Base-by-base conservation (phyloP, 2,797 vertebrate genomes). In the Gambusia yucatana region DNA sequence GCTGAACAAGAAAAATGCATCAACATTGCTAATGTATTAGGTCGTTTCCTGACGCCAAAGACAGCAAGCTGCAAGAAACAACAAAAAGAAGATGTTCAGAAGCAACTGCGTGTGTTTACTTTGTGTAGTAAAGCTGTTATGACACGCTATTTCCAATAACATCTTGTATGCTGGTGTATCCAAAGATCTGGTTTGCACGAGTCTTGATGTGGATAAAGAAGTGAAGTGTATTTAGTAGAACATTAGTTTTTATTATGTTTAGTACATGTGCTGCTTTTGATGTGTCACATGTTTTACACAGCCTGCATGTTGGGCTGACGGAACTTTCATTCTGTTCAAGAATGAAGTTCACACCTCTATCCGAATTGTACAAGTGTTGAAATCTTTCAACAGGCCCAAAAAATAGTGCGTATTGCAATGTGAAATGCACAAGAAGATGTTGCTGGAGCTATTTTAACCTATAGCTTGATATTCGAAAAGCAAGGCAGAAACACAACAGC, bases 21-120 rank as follows among this genome's bases (percentile, higher is more conserved):
- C 79, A 82, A 46, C 86, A 82, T 80, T 17, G 22, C 52, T 57
- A 72, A 84, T 17, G 39, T 3, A 52, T 70, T 4, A 75, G 65
- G 78, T 41, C 20, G 63, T 70, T 70, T 44, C 0, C 67, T 43
- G 41, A 44, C 0, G n/a, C 25, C 25, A 43, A 25, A n/a, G 13
- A 63, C 28, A 43, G 39, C 39, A 69, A 22, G 33, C 9, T 69
- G 22, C 39, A 69, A 69, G 39, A n/a, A 65, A 25, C 22, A 69
- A 39, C 36, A 69, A 69, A n/a, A 43, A 65, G 16, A 65, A 22
- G 33, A 36, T 16, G 22, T 65, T 36, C 17, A 39, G 8, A 39
- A 25, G 22, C 22, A 69, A 43, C 1, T 41, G 3, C 1, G 5
- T 41, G 22, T 41, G 20, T 39, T 41, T 25, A 22, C 20, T 4